These are phyloP conservation scores for Yponomeuta evonymella DNA, from an alignment of 2,888 invertebrate genomes.

Conservation along the genomic window DNA sequence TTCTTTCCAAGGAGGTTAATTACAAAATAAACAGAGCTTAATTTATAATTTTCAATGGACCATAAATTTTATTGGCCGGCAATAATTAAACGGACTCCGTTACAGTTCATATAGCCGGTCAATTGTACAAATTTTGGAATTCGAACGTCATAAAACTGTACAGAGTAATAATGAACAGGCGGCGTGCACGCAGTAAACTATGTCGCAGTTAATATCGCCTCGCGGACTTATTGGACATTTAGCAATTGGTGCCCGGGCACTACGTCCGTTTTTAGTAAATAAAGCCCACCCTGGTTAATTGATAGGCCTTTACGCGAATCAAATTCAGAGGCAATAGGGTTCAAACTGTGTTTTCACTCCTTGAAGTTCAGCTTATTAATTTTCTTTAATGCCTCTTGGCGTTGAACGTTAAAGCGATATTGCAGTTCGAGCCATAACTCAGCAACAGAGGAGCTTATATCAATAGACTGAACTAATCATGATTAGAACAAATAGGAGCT, in stretches of 20 bases:
- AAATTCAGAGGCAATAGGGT: background rate
- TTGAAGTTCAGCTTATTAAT: background rate
- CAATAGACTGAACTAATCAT: background rate
- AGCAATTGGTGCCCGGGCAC: conserved; percentile 39
- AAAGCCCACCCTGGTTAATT: conserved; percentile 26
- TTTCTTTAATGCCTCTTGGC: background rate
- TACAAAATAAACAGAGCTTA: background rate
- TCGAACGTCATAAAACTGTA: conserved; percentile 65
- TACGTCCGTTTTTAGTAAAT: conserved; percentile 34
- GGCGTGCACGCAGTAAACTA: conserved; percentile 61
- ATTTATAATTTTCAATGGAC: conserved; percentile 10
- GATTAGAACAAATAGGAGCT: background rate
- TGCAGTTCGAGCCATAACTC: background rate
- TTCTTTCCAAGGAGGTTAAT: too few species aligned
- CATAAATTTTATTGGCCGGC: conserved; percentile 35
- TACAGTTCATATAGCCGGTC: conserved; percentile 47
- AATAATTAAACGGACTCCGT: conserved; percentile 33
- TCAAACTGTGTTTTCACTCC: background rate
- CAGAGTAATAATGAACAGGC: conserved; percentile 65
- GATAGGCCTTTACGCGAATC: conserved; percentile 9
- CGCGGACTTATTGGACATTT: conserved; percentile 62
- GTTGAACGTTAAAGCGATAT: background rate
- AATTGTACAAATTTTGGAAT: conserved; percentile 60
- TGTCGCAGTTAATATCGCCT: conserved; percentile 64
- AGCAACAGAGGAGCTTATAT: background rate